phyloP scores from a whole-genome alignment of 2,113 vertebrate genomes.

The Stigmatopora argus region DNA sequence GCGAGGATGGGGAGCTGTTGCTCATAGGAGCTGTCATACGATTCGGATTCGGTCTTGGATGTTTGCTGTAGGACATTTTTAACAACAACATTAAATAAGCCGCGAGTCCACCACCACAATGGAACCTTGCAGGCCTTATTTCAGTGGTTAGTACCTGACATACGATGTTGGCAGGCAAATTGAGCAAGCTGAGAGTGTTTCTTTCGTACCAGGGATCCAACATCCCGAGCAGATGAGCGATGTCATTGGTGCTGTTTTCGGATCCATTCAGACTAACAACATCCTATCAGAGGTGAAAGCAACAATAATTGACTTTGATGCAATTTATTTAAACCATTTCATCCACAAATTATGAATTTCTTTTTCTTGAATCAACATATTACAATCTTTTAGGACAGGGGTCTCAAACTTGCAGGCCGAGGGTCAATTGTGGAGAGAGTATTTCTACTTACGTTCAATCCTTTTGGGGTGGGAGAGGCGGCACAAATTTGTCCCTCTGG shows the following conservation, averaged over 20 bases:
- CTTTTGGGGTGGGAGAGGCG: slow-evolving; percentile 43
- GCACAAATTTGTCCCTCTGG: slow-evolving; percentile 10
- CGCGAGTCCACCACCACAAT: neutral
- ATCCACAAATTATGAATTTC: no score
- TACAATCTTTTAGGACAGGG: no score
- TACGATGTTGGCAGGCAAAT: slow-evolving; percentile 79
- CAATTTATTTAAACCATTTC: no score
- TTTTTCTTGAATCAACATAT: no score
- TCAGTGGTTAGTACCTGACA: slow-evolving; percentile 77
- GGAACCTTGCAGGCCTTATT: neutral
- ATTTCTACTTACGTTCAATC: slow-evolving; percentile 43
- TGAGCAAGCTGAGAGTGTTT: slow-evolving; percentile 85
- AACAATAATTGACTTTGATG: neutral
- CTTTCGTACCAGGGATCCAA: slow-evolving; percentile 95
- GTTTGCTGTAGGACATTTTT: slow-evolving; percentile 64
- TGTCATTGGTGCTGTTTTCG: slow-evolving; percentile 86
- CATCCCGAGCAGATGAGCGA: slow-evolving; percentile 90
- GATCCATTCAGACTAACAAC: neutral
- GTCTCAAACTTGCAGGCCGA: no score
- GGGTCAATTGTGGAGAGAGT: neutral
- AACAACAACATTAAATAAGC: neutral
- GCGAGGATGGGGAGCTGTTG: slow-evolving; percentile 85
- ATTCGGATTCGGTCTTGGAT: slow-evolving; percentile 74
- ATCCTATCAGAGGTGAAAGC: slow-evolving; percentile 46
- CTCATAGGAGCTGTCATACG: slow-evolving; percentile 53